Evolutionary conservation across 2,888 invertebrate genomes (phyloP).

Genomic region (Erebia ligea): DNA sequence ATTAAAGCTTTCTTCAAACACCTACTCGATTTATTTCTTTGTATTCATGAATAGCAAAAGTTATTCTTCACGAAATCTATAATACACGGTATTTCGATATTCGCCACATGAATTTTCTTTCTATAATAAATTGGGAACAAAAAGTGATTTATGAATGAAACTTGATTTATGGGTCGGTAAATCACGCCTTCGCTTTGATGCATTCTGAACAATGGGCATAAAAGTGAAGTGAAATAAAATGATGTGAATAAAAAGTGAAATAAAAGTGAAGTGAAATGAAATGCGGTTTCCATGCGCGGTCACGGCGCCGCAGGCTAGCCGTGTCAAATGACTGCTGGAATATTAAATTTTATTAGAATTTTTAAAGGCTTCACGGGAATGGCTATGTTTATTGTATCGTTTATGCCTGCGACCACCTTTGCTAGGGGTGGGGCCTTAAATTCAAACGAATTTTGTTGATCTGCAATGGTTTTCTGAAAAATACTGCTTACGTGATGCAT

Average conservation of each 20-base stretch:
- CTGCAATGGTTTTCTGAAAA: background rate
- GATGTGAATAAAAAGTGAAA: constrained; percentile 16
- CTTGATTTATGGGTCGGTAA: constrained; percentile 41
- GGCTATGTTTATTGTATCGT: background rate
- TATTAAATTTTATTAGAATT: constrained; percentile 30
- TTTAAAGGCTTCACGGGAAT: constrained; percentile 12
- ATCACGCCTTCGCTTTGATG: constrained; percentile 36
- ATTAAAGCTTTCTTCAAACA: background rate
- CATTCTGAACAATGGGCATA: constrained; percentile 37
- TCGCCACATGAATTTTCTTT: constrained; percentile 7
- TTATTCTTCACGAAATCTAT: background rate
- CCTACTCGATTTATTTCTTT: background rate
- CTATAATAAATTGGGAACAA: constrained; percentile 9
- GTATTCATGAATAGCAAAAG: background rate
- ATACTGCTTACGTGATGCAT: background rate
- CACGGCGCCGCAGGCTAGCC: constrained; percentile 21
- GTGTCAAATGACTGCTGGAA: constrained; percentile 37
- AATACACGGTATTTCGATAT: constrained; percentile 1
- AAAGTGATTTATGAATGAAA: constrained; percentile 34
- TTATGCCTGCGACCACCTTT: background rate
- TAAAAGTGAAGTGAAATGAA: constrained; percentile 11
- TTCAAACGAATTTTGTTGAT: background rate
- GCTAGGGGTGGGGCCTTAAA: background rate
- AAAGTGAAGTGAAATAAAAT: constrained; percentile 20
- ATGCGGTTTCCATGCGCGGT: constrained; percentile 26